These are phyloP conservation scores for Rhinoderma darwinii DNA, from an alignment of 2,113 vertebrate species.

Conservation along the genomic window DNA sequence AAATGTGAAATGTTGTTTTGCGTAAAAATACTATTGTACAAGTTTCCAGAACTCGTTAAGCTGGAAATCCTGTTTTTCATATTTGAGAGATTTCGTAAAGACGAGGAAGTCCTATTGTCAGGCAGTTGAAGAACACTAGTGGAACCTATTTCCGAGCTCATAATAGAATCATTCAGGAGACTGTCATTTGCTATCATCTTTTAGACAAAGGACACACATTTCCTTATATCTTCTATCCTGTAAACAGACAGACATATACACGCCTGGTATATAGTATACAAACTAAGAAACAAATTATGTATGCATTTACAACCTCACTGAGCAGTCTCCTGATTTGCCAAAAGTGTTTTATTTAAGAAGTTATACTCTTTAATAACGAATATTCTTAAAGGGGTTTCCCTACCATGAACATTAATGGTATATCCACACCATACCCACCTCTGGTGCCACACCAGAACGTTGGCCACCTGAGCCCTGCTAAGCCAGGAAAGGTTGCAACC, in stretches of 20 bases:
- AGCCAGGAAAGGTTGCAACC: background rate
- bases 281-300: background rate
- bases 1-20: conserved; percentile 28
- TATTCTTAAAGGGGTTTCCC: background rate
- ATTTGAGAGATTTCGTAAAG: conserved; percentile 27
- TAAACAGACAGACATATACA: background rate
- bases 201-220: background rate
- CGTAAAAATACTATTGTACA: conserved; percentile 18
- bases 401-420: background rate
- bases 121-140: conserved; percentile 31
- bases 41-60: conserved; percentile 43
- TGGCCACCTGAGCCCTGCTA: background rate
- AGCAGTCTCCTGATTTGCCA: background rate
- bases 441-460: background rate
- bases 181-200: background rate
- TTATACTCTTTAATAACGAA: background rate
- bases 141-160: conserved; percentile 30
- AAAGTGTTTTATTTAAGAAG: background rate
- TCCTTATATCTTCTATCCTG: background rate
- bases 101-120: conserved; percentile 42
- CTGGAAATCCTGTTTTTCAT: conserved; percentile 47
- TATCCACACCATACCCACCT: background rate
- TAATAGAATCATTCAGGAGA: conserved; percentile 15
- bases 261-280: background rate
- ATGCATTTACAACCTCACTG: background rate